A percentile compares a stretch with the other conserved stretches of the same genome.
Conservation (phyloP, 2,888 invertebrate species). For the Amphipoea lucens region DNA sequence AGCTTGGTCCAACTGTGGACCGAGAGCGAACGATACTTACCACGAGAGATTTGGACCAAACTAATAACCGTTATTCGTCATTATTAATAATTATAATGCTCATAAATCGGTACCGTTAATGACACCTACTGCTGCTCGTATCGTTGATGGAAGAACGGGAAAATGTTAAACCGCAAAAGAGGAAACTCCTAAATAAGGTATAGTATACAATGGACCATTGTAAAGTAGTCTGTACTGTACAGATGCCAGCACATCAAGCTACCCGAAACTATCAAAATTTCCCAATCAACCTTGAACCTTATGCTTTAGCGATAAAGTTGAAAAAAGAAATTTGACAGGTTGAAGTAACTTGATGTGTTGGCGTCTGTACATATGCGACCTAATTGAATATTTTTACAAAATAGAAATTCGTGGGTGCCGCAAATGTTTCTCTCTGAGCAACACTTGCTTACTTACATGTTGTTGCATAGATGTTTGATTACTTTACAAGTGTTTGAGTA, state of each 20-base stretch:
- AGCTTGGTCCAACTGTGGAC: conserved; percentile 14
- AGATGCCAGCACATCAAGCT: too few species aligned
- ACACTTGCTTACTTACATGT: too few species aligned
- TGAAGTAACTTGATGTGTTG: too few species aligned
- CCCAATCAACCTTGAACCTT: too few species aligned
- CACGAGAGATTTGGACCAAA: not conserved
- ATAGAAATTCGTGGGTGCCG: not conserved
- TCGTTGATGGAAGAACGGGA: conserved; percentile 2
- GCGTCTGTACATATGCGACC: too few species aligned
- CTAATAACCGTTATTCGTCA: not conserved
- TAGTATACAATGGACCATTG: conserved; percentile 22
- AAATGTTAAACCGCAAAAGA: conserved; percentile 21
- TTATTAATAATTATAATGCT: not conserved
- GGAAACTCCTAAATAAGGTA: conserved; percentile 34
- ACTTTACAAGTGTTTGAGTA: too few species aligned
- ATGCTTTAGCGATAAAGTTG: too few species aligned
- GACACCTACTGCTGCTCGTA: not conserved
- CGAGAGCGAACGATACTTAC: not conserved
- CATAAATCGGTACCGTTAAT: not conserved
- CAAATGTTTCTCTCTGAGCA: too few species aligned
- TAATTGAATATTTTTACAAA: conserved; percentile 2
- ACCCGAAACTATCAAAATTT: too few species aligned
- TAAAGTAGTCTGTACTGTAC: conserved; percentile 4
- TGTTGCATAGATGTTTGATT: too few species aligned
- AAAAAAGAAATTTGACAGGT: too few species aligned